These are phyloP conservation scores for Hylomyscus alleni DNA, from an alignment of 2,797 vertebrate genomes.

Conservation along the genomic window DNA sequence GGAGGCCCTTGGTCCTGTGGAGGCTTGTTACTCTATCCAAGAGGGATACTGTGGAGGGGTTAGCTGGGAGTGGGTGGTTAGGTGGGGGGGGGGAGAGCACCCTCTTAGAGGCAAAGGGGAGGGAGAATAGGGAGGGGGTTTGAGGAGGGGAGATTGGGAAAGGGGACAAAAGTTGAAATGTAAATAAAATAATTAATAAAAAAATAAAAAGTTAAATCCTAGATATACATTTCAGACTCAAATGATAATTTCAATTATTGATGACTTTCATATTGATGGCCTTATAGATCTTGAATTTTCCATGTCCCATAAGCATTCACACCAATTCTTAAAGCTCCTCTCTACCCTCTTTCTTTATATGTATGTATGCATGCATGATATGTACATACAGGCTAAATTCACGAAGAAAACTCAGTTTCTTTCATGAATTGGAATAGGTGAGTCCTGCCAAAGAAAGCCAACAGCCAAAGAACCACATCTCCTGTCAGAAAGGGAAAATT, in stretches of 20 bases:
- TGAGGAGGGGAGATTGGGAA: background rate
- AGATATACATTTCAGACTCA: slow-evolving; percentile 7
- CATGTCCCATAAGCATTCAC: background rate
- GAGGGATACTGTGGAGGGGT: too few relatives aligned
- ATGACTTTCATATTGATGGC: slow-evolving; percentile 18
- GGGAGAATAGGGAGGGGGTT: too few relatives aligned
- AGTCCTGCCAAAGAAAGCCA: slow-evolving; percentile 35
- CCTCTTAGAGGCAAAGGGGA: background rate
- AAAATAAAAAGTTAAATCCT: background rate
- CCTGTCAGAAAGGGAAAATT: background rate
- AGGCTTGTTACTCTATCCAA: too few relatives aligned
- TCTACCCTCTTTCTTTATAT: background rate
- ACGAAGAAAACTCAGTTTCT: slow-evolving; percentile 48
- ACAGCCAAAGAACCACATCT: background rate
- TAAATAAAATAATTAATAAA: background rate
- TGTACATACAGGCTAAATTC: background rate
- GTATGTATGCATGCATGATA: background rate
- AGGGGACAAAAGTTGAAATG: background rate
- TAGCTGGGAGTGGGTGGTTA: background rate
- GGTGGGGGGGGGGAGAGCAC: background rate
- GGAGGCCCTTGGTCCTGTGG: too few relatives aligned
- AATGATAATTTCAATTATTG: slow-evolving; percentile 34
- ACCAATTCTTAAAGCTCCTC: background rate
- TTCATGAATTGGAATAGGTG: background rate
- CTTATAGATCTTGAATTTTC: slow-evolving; percentile 24